Conservation (phyloP, 35 echinoderm and acorn worm genomes). For the Eucidaris tribuloides region DNA sequence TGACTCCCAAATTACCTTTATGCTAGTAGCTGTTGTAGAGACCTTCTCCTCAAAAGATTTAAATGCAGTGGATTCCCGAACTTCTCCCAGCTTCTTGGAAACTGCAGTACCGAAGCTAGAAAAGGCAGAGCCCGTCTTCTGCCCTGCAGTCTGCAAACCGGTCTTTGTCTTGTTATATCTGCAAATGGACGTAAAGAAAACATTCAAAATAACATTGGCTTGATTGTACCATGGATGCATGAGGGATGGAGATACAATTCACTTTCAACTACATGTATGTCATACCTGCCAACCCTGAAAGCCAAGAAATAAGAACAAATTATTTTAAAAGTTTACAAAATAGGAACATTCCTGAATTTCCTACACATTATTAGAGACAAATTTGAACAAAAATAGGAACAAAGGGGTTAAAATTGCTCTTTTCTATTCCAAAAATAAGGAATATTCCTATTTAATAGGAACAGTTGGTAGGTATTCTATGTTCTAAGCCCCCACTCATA, state of each 20-base stretch:
- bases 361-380: too few species aligned
- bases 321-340: too few species aligned
- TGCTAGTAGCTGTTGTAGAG: conserved; percentile 52
- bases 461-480: too few species aligned
- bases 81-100: conserved; percentile 80
- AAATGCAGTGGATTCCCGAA: conserved; percentile 89
- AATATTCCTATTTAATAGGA: too few species aligned
- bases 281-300: too few species aligned
- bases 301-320: too few species aligned
- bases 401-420: too few species aligned
- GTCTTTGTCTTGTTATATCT: conserved; percentile 98
- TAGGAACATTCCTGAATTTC: too few species aligned
- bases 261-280: neutral
- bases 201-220: neutral
- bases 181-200: neutral
- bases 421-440: too few species aligned
- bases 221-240: neutral
- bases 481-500: too few species aligned
- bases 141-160: conserved; percentile 74
- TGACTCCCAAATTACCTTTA: conserved; percentile 90
- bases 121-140: conserved; percentile 95
- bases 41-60: conserved; percentile 96
- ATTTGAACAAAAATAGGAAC: too few species aligned
- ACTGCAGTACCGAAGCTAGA: conserved; percentile 76
- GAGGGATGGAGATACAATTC: neutral